Evolutionary conservation across 35 echinoderm and acorn worm genomes (phyloP).

Genomic region (Apostichopus californicus): DNA sequence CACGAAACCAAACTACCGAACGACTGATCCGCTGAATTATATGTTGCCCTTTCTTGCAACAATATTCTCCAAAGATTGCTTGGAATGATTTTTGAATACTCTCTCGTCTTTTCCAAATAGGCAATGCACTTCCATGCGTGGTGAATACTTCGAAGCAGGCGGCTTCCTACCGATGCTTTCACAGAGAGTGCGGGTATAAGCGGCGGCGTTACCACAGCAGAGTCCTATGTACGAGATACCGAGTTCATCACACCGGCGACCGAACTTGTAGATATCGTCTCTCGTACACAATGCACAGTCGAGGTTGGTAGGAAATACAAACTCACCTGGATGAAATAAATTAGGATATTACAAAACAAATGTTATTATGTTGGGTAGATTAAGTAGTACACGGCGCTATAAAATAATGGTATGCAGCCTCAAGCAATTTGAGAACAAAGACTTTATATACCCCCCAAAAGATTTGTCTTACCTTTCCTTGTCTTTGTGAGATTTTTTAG

Average conservation of each 20-base stretch:
- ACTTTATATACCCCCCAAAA: too few species aligned
- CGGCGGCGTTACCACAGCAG: conserved; percentile 79
- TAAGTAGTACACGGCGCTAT: too few species aligned
- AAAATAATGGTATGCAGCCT: too few species aligned
- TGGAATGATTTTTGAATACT: not conserved
- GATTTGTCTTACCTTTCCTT: too few species aligned
- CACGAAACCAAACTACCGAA: too few species aligned
- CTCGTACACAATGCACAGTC: conserved; percentile 54
- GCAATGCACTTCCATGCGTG: conserved; percentile 68
- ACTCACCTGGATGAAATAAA: not conserved
- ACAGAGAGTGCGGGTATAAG: conserved; percentile 53
- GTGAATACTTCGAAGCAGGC: conserved; percentile 63
- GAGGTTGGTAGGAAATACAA: conserved; percentile 62
- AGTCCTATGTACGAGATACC: conserved; percentile 75
- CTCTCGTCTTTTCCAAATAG: conserved; percentile 54
- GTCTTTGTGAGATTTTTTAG: too few species aligned
- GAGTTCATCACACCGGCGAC: conserved; percentile 63
- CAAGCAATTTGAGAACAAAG: too few species aligned
- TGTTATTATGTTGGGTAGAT: too few species aligned
- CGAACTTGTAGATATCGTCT: conserved; percentile 70
- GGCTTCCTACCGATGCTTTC: conserved; percentile 49
- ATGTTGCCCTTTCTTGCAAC: too few species aligned
- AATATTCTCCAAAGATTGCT: not conserved
- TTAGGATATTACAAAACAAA: too few species aligned
- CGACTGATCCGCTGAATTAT: too few species aligned